These are phyloP conservation scores for Grantiella picta DNA, from an alignment of 2,113 vertebrate species.

Conservation along the genomic window DNA sequence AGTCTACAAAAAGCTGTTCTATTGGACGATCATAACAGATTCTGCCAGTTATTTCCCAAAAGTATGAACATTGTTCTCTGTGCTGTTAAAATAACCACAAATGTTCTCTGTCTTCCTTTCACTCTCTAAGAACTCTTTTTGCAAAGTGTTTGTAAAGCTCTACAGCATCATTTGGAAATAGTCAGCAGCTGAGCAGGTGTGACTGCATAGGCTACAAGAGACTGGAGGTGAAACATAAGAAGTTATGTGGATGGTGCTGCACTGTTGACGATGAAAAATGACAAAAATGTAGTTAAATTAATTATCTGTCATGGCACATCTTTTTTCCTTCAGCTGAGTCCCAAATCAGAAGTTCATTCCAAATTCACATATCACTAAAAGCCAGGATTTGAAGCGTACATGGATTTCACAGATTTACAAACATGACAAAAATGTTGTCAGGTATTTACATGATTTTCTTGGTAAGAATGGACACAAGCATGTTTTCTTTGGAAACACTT, in stretches of 20 bases:
- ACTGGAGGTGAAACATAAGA: not conserved
- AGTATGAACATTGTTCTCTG: not conserved
- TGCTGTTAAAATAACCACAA: not conserved
- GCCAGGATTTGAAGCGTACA: not conserved
- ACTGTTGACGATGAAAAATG: not conserved
- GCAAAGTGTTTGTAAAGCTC: not conserved
- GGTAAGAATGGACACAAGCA: not conserved
- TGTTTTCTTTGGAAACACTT: not conserved
- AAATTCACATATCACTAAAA: not conserved
- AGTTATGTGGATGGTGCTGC: not conserved
- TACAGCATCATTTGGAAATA: not conserved
- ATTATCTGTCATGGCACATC: accelerated
- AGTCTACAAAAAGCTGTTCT: not conserved
- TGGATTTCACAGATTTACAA: not conserved
- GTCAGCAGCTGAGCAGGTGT: not conserved
- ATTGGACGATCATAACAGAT: not conserved
- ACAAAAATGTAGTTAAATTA: not conserved
- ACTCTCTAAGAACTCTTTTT: not conserved
- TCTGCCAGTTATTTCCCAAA: not conserved
- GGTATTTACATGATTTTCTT: not conserved
- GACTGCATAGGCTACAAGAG: not conserved
- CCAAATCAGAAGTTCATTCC: not conserved
- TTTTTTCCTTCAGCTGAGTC: not conserved
- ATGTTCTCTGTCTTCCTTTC: not conserved
- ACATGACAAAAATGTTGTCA: not conserved